These are phyloP conservation scores for Cirrhinus molitorella DNA, from an alignment of 2,797 vertebrate genomes.

Conservation along the genomic window DNA sequence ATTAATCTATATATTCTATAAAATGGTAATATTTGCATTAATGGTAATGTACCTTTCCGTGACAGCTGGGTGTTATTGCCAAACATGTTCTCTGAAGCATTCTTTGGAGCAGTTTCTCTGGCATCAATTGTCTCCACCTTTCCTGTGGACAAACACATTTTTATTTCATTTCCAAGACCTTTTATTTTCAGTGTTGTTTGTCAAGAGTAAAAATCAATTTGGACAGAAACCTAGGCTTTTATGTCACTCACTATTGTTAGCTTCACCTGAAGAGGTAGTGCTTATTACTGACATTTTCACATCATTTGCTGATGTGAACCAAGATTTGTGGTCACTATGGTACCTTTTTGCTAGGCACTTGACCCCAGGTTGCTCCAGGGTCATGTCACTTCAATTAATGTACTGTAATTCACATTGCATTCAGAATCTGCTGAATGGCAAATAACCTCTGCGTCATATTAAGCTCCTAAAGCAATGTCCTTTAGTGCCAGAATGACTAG, in stretches of 20 bases:
- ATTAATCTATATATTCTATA: not conserved
- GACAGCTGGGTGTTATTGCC: slow-evolving; percentile 85
- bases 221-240: not conserved
- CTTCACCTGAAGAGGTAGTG: not conserved
- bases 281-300: not conserved
- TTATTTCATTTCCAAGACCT: not conserved
- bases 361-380: not conserved
- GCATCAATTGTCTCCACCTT: slow-evolving; percentile 92
- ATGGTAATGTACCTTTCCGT: slow-evolving; percentile 75
- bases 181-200: not conserved
- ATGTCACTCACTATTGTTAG: not conserved
- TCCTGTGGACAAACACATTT: slow-evolving; percentile 70
- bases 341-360: slow-evolving; percentile 2
- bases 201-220: not conserved
- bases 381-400: not conserved
- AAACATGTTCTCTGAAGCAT: slow-evolving; percentile 85
- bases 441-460: slow-evolving; percentile 22
- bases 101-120: slow-evolving; percentile 89
- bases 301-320: slow-evolving; percentile 7
- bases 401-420: not conserved
- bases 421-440: slow-evolving; percentile 4
- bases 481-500: not conserved
- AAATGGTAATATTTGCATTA: not conserved
- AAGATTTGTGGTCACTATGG: not conserved
- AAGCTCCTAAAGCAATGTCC: not conserved